Evolutionary conservation across 2,888 invertebrate species (phyloP).

Genomic region (Caenorhabditis zanzibari): DNA sequence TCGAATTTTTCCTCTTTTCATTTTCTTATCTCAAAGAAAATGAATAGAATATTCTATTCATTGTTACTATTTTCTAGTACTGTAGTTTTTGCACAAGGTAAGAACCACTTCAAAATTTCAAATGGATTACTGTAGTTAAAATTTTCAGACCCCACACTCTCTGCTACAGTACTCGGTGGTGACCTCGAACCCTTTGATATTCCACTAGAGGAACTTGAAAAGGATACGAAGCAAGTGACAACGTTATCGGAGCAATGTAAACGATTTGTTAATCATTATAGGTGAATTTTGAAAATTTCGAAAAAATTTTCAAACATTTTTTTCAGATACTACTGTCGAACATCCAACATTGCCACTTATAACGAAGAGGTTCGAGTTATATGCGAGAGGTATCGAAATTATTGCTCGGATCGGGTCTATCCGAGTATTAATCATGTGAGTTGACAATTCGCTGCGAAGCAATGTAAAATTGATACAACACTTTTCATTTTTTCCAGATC

Average conservation of each 20-base stretch:
- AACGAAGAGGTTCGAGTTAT: constrained; percentile 81
- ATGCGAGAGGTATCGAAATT: constrained; percentile 78
- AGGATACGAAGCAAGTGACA: constrained; percentile 76
- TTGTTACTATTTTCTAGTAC: not conserved
- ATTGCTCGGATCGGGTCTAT: constrained; percentile 78
- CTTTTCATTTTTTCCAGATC: constrained; percentile 74
- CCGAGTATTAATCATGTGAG: constrained; percentile 78
- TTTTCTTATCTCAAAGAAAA: not conserved
- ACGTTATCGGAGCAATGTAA: constrained; percentile 79
- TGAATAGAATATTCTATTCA: not conserved
- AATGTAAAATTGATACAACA: too few species aligned
- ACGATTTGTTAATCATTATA: constrained; percentile 76
- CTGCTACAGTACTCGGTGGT: constrained; percentile 64
- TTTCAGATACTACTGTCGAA: constrained; percentile 77
- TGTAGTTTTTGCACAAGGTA: not conserved
- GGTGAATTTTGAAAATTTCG: constrained; percentile 47
- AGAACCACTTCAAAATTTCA: constrained; percentile 17
- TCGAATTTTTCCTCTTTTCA: not conserved
- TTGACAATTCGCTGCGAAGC: not conserved
- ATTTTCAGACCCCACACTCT: constrained; percentile 49
- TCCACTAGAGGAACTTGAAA: constrained; percentile 76
- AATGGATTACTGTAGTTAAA: not conserved
- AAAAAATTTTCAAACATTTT: not conserved
- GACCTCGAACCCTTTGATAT: constrained; percentile 77
- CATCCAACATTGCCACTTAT: constrained; percentile 79